Percentiles rank a stretch among this genome's conserved stretches.
phyloP scores from a whole-genome alignment of 2,113 vertebrate genomes.

The Carassius gibelio region DNA sequence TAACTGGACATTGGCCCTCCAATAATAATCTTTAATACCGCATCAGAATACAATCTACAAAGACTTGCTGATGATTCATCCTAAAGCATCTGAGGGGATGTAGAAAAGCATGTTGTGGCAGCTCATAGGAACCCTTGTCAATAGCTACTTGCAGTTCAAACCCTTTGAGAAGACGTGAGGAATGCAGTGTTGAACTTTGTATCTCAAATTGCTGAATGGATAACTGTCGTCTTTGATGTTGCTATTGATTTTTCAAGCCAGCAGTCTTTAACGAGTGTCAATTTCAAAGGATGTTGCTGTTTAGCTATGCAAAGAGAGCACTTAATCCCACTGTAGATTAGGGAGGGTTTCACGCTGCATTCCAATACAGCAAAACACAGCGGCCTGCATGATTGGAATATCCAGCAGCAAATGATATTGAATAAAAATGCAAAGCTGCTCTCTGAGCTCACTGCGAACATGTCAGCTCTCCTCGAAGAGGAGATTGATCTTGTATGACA shows the following conservation, averaged over 20 bases:
- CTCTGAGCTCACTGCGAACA: conserved; percentile 51
- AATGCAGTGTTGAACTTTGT: conserved; percentile 64
- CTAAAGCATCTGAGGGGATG: conserved; percentile 58
- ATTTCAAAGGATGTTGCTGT: conserved; percentile 67
- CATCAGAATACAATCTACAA: conserved; percentile 18
- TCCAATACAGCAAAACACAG: conserved; percentile 62
- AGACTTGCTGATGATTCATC: conserved; percentile 60
- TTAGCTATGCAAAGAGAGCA: conserved; percentile 75
- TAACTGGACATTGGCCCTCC: background rate
- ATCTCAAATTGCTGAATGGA: conserved; percentile 67
- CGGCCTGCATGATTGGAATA: conserved; percentile 72
- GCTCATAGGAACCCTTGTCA: conserved; percentile 60
- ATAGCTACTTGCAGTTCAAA: conserved; percentile 52
- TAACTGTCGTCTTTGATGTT: conserved; percentile 72
- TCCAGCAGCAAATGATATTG: conserved; percentile 68
- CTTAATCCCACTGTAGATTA: conserved; percentile 74
- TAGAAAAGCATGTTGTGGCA: conserved; percentile 57
- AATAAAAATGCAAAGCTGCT: conserved; percentile 66
- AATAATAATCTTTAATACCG: background rate
- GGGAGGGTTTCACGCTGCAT: conserved; percentile 66
- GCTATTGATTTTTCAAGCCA: conserved; percentile 70
- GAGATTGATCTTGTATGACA: conserved; percentile 20
- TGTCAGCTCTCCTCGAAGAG: conserved; percentile 45
- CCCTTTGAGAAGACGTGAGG: conserved; percentile 45
- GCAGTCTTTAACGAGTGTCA: conserved; percentile 65